These are phyloP conservation scores for Polylopha cassiicola DNA, from an alignment of 2,888 invertebrate genomes.

Conservation along the genomic window DNA sequence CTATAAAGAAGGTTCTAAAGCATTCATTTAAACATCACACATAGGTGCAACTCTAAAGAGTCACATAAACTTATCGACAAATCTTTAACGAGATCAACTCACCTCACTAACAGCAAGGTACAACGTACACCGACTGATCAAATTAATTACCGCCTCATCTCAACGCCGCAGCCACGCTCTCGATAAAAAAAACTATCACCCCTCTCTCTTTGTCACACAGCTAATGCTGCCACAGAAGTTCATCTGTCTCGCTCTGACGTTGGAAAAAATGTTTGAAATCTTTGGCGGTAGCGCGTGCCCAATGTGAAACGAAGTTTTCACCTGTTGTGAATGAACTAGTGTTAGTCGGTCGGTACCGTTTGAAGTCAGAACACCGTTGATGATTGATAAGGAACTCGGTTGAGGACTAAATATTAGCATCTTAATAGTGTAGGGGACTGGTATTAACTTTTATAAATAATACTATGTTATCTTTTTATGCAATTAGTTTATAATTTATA, in stretches of 20 bases:
- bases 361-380: conserved; percentile 32
- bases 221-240: conserved; percentile 29
- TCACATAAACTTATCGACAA: conserved; percentile 28
- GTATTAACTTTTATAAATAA: too few relatives aligned
- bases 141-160: conserved; percentile 74
- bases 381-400: conserved; percentile 20
- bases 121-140: conserved; percentile 64
- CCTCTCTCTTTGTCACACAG: conserved; percentile 36
- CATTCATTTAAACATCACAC: too few relatives aligned
- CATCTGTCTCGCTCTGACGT: conserved; percentile 33
- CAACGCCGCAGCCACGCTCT: conserved; percentile 47
- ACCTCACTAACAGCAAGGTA: conserved; percentile 48
- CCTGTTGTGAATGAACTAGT: conserved; percentile 61
- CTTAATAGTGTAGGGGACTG: conserved; percentile 15
- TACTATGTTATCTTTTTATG: too few relatives aligned
- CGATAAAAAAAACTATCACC: conserved; percentile 43
- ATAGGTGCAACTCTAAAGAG: too few relatives aligned
- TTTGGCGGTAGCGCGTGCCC: conserved; percentile 62
- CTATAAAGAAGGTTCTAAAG: too few relatives aligned
- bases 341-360: conserved; percentile 37
- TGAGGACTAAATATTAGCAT: conserved; percentile 21
- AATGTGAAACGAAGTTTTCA: conserved; percentile 69
- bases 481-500: too few relatives aligned
- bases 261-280: conserved; percentile 55
- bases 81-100: conserved; percentile 29